These are phyloP conservation scores for Cherax destructor DNA, from an alignment of 1,140 invertebrate genomes.

Conservation along the genomic window DNA sequence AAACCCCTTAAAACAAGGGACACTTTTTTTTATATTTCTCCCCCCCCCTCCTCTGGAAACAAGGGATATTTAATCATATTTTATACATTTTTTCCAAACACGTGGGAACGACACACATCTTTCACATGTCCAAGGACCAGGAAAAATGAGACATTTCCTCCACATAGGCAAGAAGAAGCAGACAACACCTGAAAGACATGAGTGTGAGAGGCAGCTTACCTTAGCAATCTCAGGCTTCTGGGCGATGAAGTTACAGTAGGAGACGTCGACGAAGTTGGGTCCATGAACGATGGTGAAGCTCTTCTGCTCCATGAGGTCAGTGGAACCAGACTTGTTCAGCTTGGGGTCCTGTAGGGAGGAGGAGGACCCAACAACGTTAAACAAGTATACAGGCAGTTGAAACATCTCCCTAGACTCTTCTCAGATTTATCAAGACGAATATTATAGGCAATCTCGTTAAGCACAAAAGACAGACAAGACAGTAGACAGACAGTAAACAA, in stretches of 20 bases:
- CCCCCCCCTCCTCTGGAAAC: no score
- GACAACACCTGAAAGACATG: not conserved
- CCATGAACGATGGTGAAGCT: conserved; percentile 43
- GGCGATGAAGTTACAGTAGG: conserved; percentile 53
- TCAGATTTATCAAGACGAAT: no score
- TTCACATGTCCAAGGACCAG: no score
- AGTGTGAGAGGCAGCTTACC: not conserved
- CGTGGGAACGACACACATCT: no score
- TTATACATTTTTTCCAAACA: no score
- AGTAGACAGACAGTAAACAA: not conserved
- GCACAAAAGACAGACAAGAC: not conserved
- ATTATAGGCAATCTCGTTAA: not conserved
- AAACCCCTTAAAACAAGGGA: no score
- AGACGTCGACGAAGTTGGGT: conserved; percentile 42
- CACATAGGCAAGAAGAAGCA: no score
- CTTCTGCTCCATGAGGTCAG: conserved; percentile 41
- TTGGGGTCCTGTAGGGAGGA: conserved; percentile 49
- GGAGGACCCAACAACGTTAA: not conserved
- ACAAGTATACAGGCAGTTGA: no score
- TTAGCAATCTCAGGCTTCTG: conserved; percentile 47
- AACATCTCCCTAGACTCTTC: no score
- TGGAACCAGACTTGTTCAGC: not conserved
- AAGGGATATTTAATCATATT: no score
- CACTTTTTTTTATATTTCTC: no score
- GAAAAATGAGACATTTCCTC: no score